Evolutionary conservation across 2,888 invertebrate genomes (phyloP), one percentile per base, ranked within the genome.

Genomic region (Dynastes maya): DNA sequence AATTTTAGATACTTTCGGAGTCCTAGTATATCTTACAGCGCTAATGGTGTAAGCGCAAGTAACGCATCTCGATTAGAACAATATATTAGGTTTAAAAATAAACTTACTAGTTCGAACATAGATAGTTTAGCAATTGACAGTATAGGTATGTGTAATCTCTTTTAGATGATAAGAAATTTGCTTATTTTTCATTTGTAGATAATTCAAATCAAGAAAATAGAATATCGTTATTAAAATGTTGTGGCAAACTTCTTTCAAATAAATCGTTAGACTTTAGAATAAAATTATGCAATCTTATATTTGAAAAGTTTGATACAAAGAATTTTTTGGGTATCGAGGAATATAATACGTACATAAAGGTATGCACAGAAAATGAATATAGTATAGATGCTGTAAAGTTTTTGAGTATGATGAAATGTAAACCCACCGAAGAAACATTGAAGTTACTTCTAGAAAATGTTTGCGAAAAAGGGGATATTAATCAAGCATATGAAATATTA

Each of bases 301-400:
- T 92, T 91, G 85, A 87, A 29, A 87, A 90, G 53, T 84, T 93
- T 80, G 85, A 81, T 86, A 89, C 91, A 77, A 84, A 85, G 0
- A 89, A 90, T 72, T 85, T 86, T 9, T 88, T 92, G 79, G 87
- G 88, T 16, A 85, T 90, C 13, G 89, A 90, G 0, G 90, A 91
- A 80, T 93, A 91, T 81, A 90, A 92, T 84, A 90, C 91, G 9
- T 87, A 92, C 55, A 86, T 94, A 0, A 87, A 89, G 83, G 90
- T 92, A 1, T 91, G 92, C 83, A 90, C 91, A n/a, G 91, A 92
- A 9, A 94, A 94, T 83, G 88, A 87, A 22, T 87, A 88, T 72
- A 86, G 85, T 3, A 79, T 92, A 0, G 88, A 89, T 78, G 89
- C 88, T 0, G 86, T 88, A 61, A 82, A 87, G 4, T 92, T 92